Conservation (phyloP, 1,140 invertebrate genomes). For the Drosophila jambulina region DNA sequence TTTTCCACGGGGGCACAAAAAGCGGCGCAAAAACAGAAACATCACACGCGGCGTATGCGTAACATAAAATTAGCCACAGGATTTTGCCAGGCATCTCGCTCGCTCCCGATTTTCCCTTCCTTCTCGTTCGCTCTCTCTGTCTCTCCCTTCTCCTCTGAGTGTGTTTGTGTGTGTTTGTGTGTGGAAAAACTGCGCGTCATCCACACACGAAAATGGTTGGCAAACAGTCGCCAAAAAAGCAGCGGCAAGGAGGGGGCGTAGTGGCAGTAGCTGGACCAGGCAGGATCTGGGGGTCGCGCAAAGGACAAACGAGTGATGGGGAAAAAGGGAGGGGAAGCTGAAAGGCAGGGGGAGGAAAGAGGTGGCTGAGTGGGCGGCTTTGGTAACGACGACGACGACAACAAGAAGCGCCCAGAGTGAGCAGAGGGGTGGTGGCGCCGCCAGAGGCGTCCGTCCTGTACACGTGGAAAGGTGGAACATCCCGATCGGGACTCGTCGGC, state of each 20-base stretch:
- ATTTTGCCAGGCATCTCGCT: conserved; percentile 40
- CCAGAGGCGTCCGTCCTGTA: conserved; percentile 38
- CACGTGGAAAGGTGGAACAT: conserved; percentile 51
- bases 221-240: conserved; percentile 47
- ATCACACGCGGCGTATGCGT: conserved; percentile 64
- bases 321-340: neutral
- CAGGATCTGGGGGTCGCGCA: conserved; percentile 68
- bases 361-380: conserved; percentile 4
- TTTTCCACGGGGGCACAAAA: conserved; percentile 38
- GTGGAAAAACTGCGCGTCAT: conserved; percentile 51
- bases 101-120: neutral
- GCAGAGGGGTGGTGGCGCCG: neutral
- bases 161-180: neutral
- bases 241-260: neutral
- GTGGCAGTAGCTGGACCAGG: conserved; percentile 24
- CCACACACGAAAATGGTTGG: conserved; percentile 47
- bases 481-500: neutral
- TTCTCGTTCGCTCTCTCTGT: neutral
- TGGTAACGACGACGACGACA: conserved; percentile 20
- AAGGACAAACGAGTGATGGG: conserved; percentile 66
- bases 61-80: conserved; percentile 77
- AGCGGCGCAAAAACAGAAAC: conserved; percentile 42
- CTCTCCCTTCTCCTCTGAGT: neutral
- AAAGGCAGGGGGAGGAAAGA: too few species aligned
- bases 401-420: conserved; percentile 1